Conservation (phyloP, 1,140 invertebrate genomes). For the Kradibia gibbosae region DNA sequence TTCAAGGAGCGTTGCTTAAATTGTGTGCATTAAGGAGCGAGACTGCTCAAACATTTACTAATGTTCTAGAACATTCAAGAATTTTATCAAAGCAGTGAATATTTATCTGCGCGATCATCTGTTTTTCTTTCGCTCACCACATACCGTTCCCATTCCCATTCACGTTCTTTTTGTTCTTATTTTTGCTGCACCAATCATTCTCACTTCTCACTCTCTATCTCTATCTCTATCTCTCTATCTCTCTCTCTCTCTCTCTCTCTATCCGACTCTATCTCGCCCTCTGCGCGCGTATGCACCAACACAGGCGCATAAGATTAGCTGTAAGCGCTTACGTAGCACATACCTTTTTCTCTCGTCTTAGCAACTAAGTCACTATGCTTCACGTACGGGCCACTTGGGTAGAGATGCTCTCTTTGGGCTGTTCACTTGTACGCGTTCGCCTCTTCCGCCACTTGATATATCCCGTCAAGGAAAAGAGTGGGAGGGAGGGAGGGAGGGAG, state of each 20-base stretch:
- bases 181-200: not conserved
- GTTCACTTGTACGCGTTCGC: not conserved
- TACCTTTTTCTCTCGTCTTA: slow-evolving; percentile 47
- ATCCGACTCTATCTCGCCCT: not conserved
- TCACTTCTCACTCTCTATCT: not conserved
- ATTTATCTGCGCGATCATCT: not conserved
- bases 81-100: no score
- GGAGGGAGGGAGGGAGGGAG: slow-evolving; percentile 39
- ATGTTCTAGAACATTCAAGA: no score
- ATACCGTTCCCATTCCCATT: no score
- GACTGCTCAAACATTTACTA: no score
- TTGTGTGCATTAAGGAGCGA: no score
- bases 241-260: slow-evolving; percentile 4
- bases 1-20: no score
- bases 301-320: slow-evolving; percentile 8
- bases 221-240: not conserved
- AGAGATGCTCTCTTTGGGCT: slow-evolving; percentile 1
- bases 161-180: not conserved
- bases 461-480: not conserved
- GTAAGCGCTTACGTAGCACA: slow-evolving; percentile 57
- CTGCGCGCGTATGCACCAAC: not conserved
- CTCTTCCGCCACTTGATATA: slow-evolving; percentile 18
- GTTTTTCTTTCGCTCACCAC: not conserved
- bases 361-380: not conserved
- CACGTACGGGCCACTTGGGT: not conserved